These are phyloP conservation scores for Coregonus suidteri DNA, from an alignment of 2,797 vertebrate species.

Conservation along the genomic window DNA sequence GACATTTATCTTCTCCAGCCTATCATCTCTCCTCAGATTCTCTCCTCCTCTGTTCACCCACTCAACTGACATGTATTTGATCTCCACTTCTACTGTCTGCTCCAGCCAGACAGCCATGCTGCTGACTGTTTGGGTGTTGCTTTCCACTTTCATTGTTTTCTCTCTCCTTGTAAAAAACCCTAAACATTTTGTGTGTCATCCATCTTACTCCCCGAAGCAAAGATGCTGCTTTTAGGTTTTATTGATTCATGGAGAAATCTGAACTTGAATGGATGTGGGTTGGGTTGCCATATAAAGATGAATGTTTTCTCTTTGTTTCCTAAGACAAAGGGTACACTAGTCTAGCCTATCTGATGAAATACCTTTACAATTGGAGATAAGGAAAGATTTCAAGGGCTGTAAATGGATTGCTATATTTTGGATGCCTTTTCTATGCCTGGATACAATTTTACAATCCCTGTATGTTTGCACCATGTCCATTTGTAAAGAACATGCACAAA, in stretches of 20 bases:
- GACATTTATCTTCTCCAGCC: constrained; percentile 55
- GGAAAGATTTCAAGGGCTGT: neutral
- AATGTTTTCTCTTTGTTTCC: neutral
- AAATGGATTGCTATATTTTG: constrained; percentile 1
- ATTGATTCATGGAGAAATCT: constrained; percentile 45
- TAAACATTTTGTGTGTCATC: constrained; percentile 26
- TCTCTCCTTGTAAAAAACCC: constrained; percentile 3
- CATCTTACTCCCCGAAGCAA: constrained; percentile 41
- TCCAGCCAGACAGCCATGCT: constrained; percentile 7
- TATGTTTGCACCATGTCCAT: neutral
- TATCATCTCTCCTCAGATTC: neutral
- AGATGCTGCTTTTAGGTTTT: constrained; percentile 41
- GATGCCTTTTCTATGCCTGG: constrained; percentile 26
- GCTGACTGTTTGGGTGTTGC: constrained; percentile 41
- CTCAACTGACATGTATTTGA: constrained; percentile 12
- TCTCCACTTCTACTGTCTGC: constrained; percentile 28
- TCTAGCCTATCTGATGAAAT: neutral
- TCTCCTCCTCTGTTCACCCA: neutral
- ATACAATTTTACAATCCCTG: neutral
- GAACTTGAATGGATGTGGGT: constrained; percentile 42
- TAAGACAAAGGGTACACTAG: too few relatives aligned
- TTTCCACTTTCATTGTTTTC: constrained; percentile 43
- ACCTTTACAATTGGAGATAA: constrained; percentile 6
- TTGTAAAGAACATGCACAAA: too few relatives aligned
- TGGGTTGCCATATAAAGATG: constrained; percentile 15